Evolutionary conservation across 2,888 invertebrate genomes (phyloP).

Genomic region (Cantharis lateralis): DNA sequence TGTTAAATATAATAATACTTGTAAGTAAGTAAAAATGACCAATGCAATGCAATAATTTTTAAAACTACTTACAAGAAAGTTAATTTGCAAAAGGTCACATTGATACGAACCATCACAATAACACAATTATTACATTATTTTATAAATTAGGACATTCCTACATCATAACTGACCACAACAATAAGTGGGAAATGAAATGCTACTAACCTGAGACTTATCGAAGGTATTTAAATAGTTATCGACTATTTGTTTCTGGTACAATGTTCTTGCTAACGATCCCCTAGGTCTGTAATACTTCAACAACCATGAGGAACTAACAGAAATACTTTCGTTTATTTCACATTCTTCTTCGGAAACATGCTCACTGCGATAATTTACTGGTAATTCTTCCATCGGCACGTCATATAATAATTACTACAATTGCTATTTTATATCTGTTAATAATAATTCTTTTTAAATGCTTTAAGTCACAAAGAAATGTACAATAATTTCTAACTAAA

Average conservation of each 20-base stretch:
- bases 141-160: neutral
- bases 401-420: neutral
- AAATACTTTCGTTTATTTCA: neutral
- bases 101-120: neutral
- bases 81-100: neutral
- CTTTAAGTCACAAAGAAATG: neutral
- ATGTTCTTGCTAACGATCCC: conserved; percentile 71
- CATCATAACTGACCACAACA: neutral
- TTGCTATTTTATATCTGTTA: neutral
- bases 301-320: conserved; percentile 14
- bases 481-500: neutral
- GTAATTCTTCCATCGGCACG: neutral
- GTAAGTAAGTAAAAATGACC: too few species aligned
- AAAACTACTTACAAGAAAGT: neutral
- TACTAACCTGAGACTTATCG: conserved; percentile 71
- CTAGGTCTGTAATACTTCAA: conserved; percentile 64
- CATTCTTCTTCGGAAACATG: neutral
- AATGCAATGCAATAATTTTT: too few species aligned
- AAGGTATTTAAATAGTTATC: conserved; percentile 69
- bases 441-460: neutral
- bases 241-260: conserved; percentile 73
- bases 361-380: neutral
- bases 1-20: too few species aligned
- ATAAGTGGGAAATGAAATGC: neutral
- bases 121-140: neutral